Base-by-base conservation (phyloP, 2,888 invertebrate species). In the Lepidocyrtinus sp. region DNA sequence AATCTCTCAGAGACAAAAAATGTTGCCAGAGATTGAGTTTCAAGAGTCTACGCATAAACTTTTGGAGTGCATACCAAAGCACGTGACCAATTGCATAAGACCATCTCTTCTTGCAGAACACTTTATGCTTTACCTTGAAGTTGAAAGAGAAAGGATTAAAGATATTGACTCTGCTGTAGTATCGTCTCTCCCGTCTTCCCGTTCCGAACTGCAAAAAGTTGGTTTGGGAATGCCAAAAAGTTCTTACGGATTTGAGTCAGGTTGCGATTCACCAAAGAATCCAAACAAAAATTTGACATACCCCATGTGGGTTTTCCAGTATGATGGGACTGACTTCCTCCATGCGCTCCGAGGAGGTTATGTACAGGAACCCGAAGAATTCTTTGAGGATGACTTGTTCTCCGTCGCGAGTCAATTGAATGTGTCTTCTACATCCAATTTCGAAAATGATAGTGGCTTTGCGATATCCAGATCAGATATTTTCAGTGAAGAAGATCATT, bases 261-360 rank as follows among this genome's bases (percentile, higher is more conserved):
- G 15, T 24, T 24, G 24, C 15, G 25, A 2, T 17, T 9, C 55
- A 5, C 9, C 19, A 22, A 63, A 25, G 21, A 71, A 46, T 72
- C 62, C 24, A 22, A 55, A 55, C 61, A 27, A n/a, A 17, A 85
- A 83, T 70, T 9, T 75, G 22, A 64, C 82, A 24, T 86, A 80
- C 69, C 85, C 85, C 0, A 50, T 55, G 55, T 86, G 86, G 86
- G 83, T 78, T 45, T 70, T 75, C 12, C 81, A 75, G 50, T 86
- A 86, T 59, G 86, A 86, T 71, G 86, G 86, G 15, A 83, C 83
- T 1, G 86, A 86, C 50, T 55, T 17, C 78, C 77, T 19, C 65
- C 36, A 71, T n/a, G n/a, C n/a, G n/a, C n/a, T n/a, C n/a, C n/a
- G n/a, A n/a, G n/a, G n/a, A n/a, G n/a, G n/a, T n/a, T n/a, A n/a